A percentile compares a stretch with the other conserved stretches of the same genome.
Conservation (phyloP, 1,140 invertebrate species). For the Neodiprion pinetum region DNA sequence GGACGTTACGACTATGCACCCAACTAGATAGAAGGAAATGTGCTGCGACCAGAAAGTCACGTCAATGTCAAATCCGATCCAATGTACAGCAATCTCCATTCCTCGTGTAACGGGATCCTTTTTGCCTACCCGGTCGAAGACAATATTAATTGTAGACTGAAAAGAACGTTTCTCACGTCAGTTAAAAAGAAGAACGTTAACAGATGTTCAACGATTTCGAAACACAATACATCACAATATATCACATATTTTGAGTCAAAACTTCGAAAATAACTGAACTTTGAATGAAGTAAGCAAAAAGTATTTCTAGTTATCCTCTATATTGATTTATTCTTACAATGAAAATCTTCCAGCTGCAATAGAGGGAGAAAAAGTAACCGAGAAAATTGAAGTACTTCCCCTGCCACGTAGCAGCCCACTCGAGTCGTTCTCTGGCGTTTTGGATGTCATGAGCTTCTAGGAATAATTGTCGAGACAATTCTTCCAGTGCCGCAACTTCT, state of each 20-base stretch:
- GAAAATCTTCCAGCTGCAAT: conserved; percentile 99
- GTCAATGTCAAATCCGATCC: conserved; percentile 96
- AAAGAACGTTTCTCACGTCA: conserved; percentile 43
- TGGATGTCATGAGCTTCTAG: conserved; percentile 94
- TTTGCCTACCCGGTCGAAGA: conserved; percentile 98
- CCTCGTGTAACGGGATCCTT: conserved; percentile 98
- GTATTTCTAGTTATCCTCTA: too few relatives aligned
- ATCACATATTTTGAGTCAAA: conserved; percentile 22
- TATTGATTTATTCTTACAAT: conserved; percentile 75
- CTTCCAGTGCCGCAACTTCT: conserved; percentile 89
- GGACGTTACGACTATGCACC: conserved; percentile 98
- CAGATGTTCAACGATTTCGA: conserved; percentile 14
- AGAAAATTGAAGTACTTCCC: conserved; percentile 99
- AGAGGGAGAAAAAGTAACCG: conserved; percentile 98
- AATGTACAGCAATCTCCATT: conserved; percentile 96
- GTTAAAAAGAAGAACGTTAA: conserved; percentile 26
- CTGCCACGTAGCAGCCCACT: conserved; percentile 96
- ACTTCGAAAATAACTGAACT: not conserved
- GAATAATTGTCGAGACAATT: conserved; percentile 93
- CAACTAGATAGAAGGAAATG: conserved; percentile 95
- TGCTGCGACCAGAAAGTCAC: conserved; percentile 99
- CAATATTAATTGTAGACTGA: conserved; percentile 96
- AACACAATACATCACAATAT: not conserved
- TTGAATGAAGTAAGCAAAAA: too few relatives aligned
- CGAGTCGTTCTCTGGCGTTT: conserved; percentile 90